These are phyloP conservation scores for Lophochroa leadbeateri DNA, from an alignment of 2,113 vertebrate species.

Conservation along the genomic window DNA sequence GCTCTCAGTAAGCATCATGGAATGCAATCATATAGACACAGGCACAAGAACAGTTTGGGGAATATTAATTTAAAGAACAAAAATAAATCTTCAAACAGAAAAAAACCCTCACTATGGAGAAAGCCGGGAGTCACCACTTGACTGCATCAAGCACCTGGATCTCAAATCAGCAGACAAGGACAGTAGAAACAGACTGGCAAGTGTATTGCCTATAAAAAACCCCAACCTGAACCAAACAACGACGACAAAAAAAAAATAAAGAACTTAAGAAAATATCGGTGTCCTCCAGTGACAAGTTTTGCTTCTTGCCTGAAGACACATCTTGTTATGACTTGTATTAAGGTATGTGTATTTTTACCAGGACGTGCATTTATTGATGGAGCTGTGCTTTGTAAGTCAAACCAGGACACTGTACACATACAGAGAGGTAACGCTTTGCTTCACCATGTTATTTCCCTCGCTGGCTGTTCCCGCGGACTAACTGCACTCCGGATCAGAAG, in stretches of 20 bases:
- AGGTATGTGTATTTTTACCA: neutral
- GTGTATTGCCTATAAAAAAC: neutral
- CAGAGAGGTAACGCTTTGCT: neutral
- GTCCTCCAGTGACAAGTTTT: neutral
- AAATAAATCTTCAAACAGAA: neutral
- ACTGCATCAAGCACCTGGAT: conserved; percentile 68
- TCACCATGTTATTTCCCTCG: neutral
- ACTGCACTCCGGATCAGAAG: neutral
- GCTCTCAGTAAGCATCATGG: conserved; percentile 67
- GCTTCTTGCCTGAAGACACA: conserved; percentile 39
- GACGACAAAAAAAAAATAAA: neutral
- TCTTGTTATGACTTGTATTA: neutral
- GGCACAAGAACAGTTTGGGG: conserved; percentile 57
- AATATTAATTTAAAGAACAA: conserved; percentile 23
- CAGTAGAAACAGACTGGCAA: conserved; percentile 31
- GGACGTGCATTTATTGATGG: neutral
- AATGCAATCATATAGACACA: conserved; percentile 65
- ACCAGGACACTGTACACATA: neutral
- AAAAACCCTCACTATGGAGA: conserved; percentile 23
- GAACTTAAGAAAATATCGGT: neutral
- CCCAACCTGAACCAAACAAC: conserved; percentile 32
- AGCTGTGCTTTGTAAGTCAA: conserved; percentile 47
- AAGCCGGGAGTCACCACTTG: conserved; percentile 62
- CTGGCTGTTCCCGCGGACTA: neutral
- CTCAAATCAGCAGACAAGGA: conserved; percentile 61